phyloP scores from a whole-genome alignment of 2,797 vertebrate genomes.

The Aphelocoma californica region DNA sequence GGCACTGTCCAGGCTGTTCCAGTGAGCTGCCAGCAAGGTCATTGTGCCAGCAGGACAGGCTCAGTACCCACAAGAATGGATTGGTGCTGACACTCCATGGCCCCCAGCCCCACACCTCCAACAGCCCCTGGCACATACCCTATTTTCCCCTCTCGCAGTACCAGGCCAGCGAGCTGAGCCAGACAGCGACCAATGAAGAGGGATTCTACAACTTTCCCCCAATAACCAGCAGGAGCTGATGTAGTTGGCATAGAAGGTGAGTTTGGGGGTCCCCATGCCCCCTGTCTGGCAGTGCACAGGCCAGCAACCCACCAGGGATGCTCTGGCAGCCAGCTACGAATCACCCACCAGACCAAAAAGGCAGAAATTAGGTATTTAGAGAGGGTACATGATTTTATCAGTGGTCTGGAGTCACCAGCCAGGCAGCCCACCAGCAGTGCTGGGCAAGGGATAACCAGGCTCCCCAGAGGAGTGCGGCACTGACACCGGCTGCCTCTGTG shows the following conservation, averaged over 20 bases:
- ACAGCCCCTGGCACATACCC: not conserved
- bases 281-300: not conserved
- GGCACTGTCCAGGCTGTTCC: not conserved
- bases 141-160: conserved; percentile 49
- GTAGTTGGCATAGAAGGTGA: conserved; percentile 73
- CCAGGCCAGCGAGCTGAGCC: conserved; percentile 76
- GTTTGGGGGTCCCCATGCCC: not conserved
- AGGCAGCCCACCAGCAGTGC: not conserved
- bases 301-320: not conserved
- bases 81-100: not conserved
- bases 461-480: rapidly evolving
- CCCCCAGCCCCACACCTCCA: not conserved
- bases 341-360: not conserved
- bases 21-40: not conserved
- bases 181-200: conserved; percentile 70
- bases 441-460: no score
- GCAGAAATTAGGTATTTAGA: not conserved
- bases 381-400: no score
- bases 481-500: not conserved
- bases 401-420: not conserved
- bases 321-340: not conserved
- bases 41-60: not conserved
- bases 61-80: not conserved
- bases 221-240: conserved; percentile 68
- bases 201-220: conserved; percentile 73